Percentiles rank a stretch among this genome's conserved stretches.
Evolutionary conservation across 2,888 invertebrate genomes (phyloP).

Genomic region (Leptinotarsa haldemani): DNA sequence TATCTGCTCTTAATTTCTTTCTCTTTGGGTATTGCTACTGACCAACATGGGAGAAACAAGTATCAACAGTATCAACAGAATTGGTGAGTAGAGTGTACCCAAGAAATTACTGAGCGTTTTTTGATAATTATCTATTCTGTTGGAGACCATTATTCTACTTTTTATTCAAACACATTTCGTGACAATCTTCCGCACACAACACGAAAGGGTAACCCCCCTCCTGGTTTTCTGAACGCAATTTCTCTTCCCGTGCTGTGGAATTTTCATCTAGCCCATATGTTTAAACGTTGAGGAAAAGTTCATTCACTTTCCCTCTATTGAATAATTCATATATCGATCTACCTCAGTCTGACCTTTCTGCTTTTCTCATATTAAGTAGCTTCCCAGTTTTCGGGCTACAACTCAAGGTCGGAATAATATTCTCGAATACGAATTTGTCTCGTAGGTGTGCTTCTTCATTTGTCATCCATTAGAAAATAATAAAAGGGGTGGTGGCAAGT

Average conservation of each 20-base stretch:
- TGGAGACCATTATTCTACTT: background rate
- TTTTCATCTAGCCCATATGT: constrained; percentile 65
- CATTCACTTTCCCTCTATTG: constrained; percentile 67
- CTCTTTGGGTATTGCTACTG: too few relatives aligned
- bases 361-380: constrained; percentile 66
- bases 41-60: too few relatives aligned
- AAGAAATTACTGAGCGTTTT: too few relatives aligned
- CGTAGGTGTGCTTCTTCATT: constrained; percentile 49
- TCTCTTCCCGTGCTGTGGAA: constrained; percentile 41
- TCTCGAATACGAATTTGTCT: constrained; percentile 27
- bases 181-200: constrained; percentile 1
- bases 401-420: constrained; percentile 57
- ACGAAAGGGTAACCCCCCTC: background rate
- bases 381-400: constrained; percentile 55
- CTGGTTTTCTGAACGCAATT: constrained; percentile 29
- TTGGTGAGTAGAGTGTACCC: too few relatives aligned
- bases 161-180: background rate
- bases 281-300: constrained; percentile 63
- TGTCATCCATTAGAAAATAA: constrained; percentile 62
- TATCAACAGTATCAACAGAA: too few relatives aligned
- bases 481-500: constrained; percentile 63
- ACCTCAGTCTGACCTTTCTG: constrained; percentile 66
- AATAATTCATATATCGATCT: constrained; percentile 68
- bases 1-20: too few relatives aligned
- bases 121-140: too few relatives aligned